These are phyloP conservation scores for Limenitis arthemis DNA, from an alignment of 2,888 invertebrate species.

Conservation along the genomic window DNA sequence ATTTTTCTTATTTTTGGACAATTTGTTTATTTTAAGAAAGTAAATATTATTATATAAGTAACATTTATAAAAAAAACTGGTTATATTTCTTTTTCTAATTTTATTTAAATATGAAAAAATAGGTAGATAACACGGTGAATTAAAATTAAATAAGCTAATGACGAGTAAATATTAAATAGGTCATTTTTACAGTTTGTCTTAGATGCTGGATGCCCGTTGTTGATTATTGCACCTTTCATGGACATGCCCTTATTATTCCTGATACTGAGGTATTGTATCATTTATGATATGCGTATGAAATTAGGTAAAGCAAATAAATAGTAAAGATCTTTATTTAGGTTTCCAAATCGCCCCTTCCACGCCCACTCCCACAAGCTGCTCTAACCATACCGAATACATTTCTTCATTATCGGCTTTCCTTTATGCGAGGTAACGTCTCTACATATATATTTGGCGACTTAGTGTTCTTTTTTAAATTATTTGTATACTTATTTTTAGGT, in stretches of 20 bases:
- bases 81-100: too few species aligned
- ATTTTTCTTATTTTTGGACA: too few species aligned
- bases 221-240: slow-evolving; percentile 49
- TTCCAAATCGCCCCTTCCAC: slow-evolving; percentile 28
- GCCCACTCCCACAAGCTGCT: slow-evolving; percentile 45
- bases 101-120: too few species aligned
- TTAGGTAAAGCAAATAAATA: not conserved
- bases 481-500: slow-evolving; percentile 28
- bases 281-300: slow-evolving; percentile 9
- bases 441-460: not conserved
- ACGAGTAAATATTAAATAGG: too few species aligned
- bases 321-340: not conserved
- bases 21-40: too few species aligned
- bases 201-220: slow-evolving; percentile 42
- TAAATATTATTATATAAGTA: too few species aligned
- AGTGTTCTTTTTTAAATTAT: not conserved
- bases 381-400: slow-evolving; percentile 50
- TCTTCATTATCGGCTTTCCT: slow-evolving; percentile 48
- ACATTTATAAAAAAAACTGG: too few species aligned
- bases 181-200: slow-evolving; percentile 35
- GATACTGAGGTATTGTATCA: slow-evolving; percentile 38
- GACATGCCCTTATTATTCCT: slow-evolving; percentile 40
- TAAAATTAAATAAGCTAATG: too few species aligned
- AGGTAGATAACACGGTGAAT: too few species aligned
- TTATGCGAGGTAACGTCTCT: slow-evolving; percentile 42